A percentile compares a stretch with the other conserved stretches of the same genome.
Evolutionary conservation across 2,797 vertebrate species (phyloP).

Genomic region (Hafferia zeledoni): DNA sequence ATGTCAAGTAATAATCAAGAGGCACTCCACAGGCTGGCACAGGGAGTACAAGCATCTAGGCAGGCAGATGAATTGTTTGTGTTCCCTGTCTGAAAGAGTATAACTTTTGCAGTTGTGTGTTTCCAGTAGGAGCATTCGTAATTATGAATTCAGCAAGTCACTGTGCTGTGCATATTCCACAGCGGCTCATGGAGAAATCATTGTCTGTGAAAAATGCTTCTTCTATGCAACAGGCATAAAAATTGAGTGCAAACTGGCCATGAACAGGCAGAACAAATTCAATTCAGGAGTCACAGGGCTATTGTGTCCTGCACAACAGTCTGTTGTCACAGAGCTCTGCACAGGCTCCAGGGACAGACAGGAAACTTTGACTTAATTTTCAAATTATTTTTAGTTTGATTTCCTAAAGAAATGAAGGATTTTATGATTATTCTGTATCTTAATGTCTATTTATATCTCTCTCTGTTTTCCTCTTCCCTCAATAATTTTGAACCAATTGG

Average conservation of each 20-base stretch:
- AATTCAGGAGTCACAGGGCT: neutral
- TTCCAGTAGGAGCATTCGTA: constrained; percentile 23
- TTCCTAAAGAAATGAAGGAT: neutral
- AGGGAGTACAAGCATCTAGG: neutral
- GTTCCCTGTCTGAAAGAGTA: constrained; percentile 31
- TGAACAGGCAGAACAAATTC: constrained; percentile 59
- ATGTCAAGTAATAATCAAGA: neutral
- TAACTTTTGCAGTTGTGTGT: constrained; percentile 44
- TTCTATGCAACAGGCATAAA: constrained; percentile 48
- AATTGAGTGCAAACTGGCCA: constrained; percentile 47
- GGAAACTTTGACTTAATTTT: neutral
- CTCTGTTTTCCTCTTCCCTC: neutral
- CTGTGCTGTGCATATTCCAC: constrained; percentile 1
- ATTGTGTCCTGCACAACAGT: neutral
- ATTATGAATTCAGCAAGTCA: constrained; percentile 57
- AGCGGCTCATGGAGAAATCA: constrained; percentile 43
- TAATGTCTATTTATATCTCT: neutral
- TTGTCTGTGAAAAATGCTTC: constrained; percentile 53
- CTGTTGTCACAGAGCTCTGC: neutral
- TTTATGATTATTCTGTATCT: neutral
- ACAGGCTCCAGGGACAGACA: neutral
- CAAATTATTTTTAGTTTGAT: neutral
- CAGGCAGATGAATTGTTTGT: constrained; percentile 41
- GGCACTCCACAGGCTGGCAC: neutral
- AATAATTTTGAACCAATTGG: neutral